Base-by-base conservation (phyloP, 2,888 invertebrate genomes). In the Noctua janthina region DNA sequence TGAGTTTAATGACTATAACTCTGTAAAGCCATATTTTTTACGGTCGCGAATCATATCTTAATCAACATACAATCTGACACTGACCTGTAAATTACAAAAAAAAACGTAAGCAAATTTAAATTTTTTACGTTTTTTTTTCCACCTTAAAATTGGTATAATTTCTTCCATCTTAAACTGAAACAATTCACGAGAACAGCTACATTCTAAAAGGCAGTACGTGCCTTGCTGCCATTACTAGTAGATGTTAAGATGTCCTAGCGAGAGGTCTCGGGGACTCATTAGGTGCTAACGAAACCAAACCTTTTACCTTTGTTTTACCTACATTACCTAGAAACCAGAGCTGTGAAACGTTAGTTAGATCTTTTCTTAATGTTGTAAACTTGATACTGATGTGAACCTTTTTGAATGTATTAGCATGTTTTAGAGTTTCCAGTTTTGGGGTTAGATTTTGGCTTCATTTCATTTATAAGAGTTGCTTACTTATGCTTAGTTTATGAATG, bases 191-290 rank as follows among this genome's bases (percentile, higher is more conserved):
- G 39, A 56, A 29, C 23, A 49, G 49, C 35, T 39, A 23, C 20
- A 39, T 43, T 46, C 7, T 67, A 54, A 54, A 69, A 78, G 46
- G 29, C 10, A n/a, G 23, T 56, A 29, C 84, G 84, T 70, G 69
- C 7, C 15, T 39, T 35, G 67, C 66, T n/a, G 5, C 35, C 71
- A 67, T 84, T 82, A 76, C 66, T 39, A 35, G 56, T 11, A 54
- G 29, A 39, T 54, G 79, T 15, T 15, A 56, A 59, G 43, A 59
- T 35, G 70, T 46, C 23, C 17, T n/a, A n/a, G 20, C 20, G 54
- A 49, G 39, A 56, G 67, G 43, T 79, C 85, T 71, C 5, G 23
- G n/a, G 35, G 51, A 51, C 56, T 35, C 70, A 82, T 82, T 67
- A 67, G 35, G 59, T 79, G 59, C 59, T 59, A 84, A 84, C 29